Evolutionary conservation across 2,888 invertebrate species (phyloP), one percentile per base, ranked within the genome.

Genomic region (Autographa pulchrina): DNA sequence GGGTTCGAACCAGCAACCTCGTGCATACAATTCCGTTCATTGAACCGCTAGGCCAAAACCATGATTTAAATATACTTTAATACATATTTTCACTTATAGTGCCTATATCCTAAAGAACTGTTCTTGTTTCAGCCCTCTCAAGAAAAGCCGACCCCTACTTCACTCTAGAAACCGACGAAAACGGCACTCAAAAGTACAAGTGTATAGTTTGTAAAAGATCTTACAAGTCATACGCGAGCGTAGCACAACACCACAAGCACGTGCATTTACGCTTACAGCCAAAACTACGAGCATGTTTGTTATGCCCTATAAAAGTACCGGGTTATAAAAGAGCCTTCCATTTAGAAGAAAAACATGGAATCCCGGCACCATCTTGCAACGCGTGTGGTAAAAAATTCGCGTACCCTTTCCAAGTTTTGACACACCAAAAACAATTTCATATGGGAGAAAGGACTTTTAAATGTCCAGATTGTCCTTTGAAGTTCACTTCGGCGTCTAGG

Each of bases 351-450:
- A 88, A 78, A 3, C 91, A 91, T 65, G 90, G 89, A 0, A 74
- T 90, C 4, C 88, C 88, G 0, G 82, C 87, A 0, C 91, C 91
- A 0, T 80, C 78, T 0, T 91, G 91, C 66, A 83, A 83, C 0
- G 89, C 88, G 0, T 92, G 91, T 75, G 91, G 90, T 8, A 90
- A 89, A 68, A 91, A 90, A 63, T 91, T 91, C 72, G 78, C 87
- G 0, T 90, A 78, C 66, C 89, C 88, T 0, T 83, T 82, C 20
- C 81, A 82, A 72, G 87, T 91, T 8, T 62, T 90, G 48, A 74
- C 80, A 0, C 91, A 91, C 31, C 91, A 91, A 66, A 90, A 86
- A 78, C 65, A 69, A 0, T 70, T 79, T 11, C 92, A 91, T 65
- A 90, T 91, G 91, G 89, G 87, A 3, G 92, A 91, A 59, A 89